Evolutionary conservation across 35 echinoderm and acorn worm species (phyloP), one percentile per base, ranked within the genome.

Genomic region (Patiria miniata): DNA sequence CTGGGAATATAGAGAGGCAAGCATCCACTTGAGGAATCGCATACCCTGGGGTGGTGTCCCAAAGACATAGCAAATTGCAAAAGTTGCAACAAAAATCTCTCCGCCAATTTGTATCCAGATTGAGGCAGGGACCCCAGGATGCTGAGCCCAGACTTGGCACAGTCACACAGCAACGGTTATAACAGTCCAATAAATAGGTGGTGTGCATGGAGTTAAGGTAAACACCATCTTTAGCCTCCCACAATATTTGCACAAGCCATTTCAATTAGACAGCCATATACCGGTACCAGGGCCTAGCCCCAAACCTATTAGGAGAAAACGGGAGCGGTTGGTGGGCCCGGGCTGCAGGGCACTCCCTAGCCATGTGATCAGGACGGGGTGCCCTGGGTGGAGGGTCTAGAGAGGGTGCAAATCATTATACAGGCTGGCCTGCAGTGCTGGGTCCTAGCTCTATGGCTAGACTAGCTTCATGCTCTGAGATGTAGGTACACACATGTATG

Each of bases 171-270:
- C n/a, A n/a, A 4, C 42, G 12, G 42, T 12, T 4, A 47, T 47
- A 6, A 47, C 42, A 30, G 26, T 73, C 65, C 2, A 73, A 34
- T 73, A 73, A 73, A 73, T 73, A 73, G 65, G 65, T 73, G 65
- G 65, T 73, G 65, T 73, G 23, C 21, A 30, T 7, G 19, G 10
- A 73, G 65, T 23, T 73, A 73, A 23, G 65, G 29, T 34, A 73
- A 73, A 73, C 65, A 73, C 26, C 34, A 73, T 73, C 65, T 73
- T 12, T 73, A 73, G 26, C 65, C 65, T 73, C 29, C 65, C 65
- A 73, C 34, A 73, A 73, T 73, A 73, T 73, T 73, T 73, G 65
- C 65, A 73, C 65, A 73, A 73, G 65, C 65, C 65, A 73, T 73
- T 73, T 73, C 65, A 73, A 73, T 73, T 73, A 73, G 65, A 73